Percentiles rank a stretch among this genome's conserved stretches.
Evolutionary conservation across 2,888 invertebrate genomes (phyloP).

Genomic region (Xestobium rufovillosum): DNA sequence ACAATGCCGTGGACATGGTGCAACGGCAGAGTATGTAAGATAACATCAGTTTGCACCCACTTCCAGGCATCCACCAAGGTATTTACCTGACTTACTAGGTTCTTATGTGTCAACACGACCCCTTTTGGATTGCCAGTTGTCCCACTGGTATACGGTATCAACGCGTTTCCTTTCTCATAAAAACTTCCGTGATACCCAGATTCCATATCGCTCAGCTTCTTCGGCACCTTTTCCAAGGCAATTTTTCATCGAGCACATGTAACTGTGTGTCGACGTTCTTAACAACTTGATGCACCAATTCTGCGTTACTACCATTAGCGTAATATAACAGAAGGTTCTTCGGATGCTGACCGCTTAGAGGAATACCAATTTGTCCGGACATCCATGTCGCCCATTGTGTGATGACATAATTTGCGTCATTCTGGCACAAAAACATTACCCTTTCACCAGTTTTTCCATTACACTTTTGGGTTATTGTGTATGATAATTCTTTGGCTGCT

Average conservation of each 20-base stretch:
- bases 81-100: slow-evolving; percentile 61
- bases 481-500: slow-evolving; percentile 58
- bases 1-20: slow-evolving; percentile 84
- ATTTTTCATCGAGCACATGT: slow-evolving; percentile 53
- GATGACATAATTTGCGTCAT: slow-evolving; percentile 71
- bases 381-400: slow-evolving; percentile 88
- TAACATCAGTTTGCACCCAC: slow-evolving; percentile 59
- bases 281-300: slow-evolving; percentile 53
- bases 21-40: slow-evolving; percentile 77
- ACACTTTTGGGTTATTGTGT: slow-evolving; percentile 52
- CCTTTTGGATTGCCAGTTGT: slow-evolving; percentile 80
- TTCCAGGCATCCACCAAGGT: slow-evolving; percentile 69
- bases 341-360: slow-evolving; percentile 68
- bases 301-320: slow-evolving; percentile 61
- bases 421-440: slow-evolving; percentile 70
- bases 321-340: slow-evolving; percentile 67
- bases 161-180: slow-evolving; percentile 60
- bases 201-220: slow-evolving; percentile 42
- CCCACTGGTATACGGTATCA: slow-evolving; percentile 85
- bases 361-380: slow-evolving; percentile 82
- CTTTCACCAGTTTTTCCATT: slow-evolving; percentile 54
- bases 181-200: slow-evolving; percentile 49
- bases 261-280: slow-evolving; percentile 49
- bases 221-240: slow-evolving; percentile 45
- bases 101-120: slow-evolving; percentile 69